These are phyloP conservation scores for Zosterops hypoxanthus DNA, from an alignment of 2,113 vertebrate species.

Conservation along the genomic window DNA sequence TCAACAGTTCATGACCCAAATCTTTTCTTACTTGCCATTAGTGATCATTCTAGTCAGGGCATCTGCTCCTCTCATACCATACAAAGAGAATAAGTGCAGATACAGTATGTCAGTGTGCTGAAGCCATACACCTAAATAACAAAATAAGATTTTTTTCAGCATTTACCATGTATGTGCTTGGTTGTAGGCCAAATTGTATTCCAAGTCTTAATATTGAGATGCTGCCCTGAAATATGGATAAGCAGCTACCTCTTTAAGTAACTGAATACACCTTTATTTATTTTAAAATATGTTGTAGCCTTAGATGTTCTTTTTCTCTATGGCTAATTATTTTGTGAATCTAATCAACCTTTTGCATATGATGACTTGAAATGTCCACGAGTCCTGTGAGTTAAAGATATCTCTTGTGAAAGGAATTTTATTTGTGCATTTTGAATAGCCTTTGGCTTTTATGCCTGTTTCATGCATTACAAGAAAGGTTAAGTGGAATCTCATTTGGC, in stretches of 20 bases:
- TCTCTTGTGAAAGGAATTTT: not conserved
- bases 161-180: fast-evolving
- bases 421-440: not conserved
- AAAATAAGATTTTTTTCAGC: not conserved
- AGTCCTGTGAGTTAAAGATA: not conserved
- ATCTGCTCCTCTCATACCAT: not conserved
- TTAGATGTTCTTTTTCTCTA: not conserved
- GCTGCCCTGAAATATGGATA: not conserved
- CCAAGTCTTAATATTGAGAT: not conserved
- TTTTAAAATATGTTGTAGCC: not conserved
- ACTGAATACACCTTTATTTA: not conserved
- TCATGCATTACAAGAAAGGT: not conserved
- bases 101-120: not conserved
- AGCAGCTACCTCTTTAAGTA: not conserved
- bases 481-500: not conserved
- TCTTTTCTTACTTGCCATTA: not conserved
- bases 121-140: not conserved
- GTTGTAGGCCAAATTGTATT: not conserved
- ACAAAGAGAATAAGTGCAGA: not conserved
- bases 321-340: not conserved
- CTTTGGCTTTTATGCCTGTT: not conserved
- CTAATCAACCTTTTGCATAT: not conserved
- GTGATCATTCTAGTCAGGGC: not conserved
- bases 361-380: not conserved
- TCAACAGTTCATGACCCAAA: not conserved